Base-by-base conservation (phyloP, 1,140 invertebrate genomes). In the Reticulitermes speratus region DNA sequence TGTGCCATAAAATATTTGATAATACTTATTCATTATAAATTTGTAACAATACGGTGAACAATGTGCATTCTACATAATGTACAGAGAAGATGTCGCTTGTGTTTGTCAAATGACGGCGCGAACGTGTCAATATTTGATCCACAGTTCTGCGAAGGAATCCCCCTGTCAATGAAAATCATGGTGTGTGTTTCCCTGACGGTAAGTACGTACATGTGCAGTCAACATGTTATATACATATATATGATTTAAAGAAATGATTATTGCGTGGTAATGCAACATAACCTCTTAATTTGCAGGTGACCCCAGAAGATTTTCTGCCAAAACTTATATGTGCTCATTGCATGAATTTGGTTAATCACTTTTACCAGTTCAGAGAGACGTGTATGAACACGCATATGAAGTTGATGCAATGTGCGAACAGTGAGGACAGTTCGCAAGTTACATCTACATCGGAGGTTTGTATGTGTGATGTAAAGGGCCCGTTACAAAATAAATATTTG, bases 341-440 rank as follows among this genome's bases (percentile, higher is more conserved):
- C n/a, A 84, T 44, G 48, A 44, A 45, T 44, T 30, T 84, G 21
- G 83, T 84, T 25, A 52, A 44, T 84, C n/a, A 12, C 7, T 84
- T 84, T 44, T 84, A 84, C 32, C 9, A 44, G 25, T 84, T 84
- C 83, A 25, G 83, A 52, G 83, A 84, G 83, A 84, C 44, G 9
- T 84, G 83, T 84, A 84, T 84, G 83, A 84, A 44, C 32, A 84
- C 44, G 12, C n/a, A 84, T 8, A 84, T 84, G 48, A 44, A 44
- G 23, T 30, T 84, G 48, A 45, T 84, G 48, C 44, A 84, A 12
- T 84, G 32, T 44, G 8, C 83, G 0, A 25, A n/a, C 12, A 52
- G 25, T 44, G 7, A 25, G 2, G 83, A 84, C 8, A 45, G 8
- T 84, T 44, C 44, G 2, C 8, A 84, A 44, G 11, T 84, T 84